These are phyloP conservation scores for Drosophila atripex DNA, from an alignment of 2,888 invertebrate genomes.

Conservation along the genomic window DNA sequence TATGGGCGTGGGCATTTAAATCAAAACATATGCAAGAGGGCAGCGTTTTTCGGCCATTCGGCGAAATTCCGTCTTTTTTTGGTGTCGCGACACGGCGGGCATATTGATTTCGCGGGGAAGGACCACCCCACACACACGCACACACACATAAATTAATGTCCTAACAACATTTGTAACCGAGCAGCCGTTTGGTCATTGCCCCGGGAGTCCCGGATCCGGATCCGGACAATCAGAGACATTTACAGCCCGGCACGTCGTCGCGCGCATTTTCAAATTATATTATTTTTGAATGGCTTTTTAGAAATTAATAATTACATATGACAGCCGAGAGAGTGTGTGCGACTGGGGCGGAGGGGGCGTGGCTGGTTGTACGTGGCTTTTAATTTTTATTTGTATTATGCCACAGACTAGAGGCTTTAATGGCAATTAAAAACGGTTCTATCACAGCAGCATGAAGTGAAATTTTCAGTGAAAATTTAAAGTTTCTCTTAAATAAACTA, in stretches of 20 bases:
- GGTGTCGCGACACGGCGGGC: constrained; percentile 53
- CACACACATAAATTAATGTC: constrained; percentile 70
- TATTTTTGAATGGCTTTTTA: constrained; percentile 80
- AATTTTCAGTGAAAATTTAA: neutral
- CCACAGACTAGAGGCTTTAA: constrained; percentile 56
- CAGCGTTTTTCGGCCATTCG: constrained; percentile 48
- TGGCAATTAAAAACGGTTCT: constrained; percentile 34
- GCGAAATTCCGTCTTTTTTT: constrained; percentile 31
- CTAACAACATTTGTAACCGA: constrained; percentile 67
- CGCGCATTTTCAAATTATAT: constrained; percentile 74
- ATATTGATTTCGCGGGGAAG: constrained; percentile 61
- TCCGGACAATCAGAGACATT: constrained; percentile 39
- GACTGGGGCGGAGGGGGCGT: neutral
- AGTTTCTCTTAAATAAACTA: no score
- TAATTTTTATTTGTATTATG: constrained; percentile 66
- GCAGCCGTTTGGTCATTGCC: constrained; percentile 40
- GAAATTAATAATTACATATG: constrained; percentile 79
- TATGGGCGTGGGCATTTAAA: constrained; percentile 58
- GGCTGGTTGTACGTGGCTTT: constrained; percentile 66
- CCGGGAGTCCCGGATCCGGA: constrained; percentile 2
- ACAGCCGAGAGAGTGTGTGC: constrained; percentile 39
- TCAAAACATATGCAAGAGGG: constrained; percentile 65
- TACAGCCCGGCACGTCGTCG: constrained; percentile 59
- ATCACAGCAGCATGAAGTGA: neutral
- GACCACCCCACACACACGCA: constrained; percentile 16